Percentiles rank a stretch among this genome's conserved stretches.
These are phyloP conservation scores for roundworm (Caenorhabditis elegans) DNA, from an alignment of 1,140 invertebrate genomes.

Conservation along the genomic window WBcel235 BX284603.4:8632001-8632500, in stretches of 20 bases:
- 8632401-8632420: constrained; percentile 71
- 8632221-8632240: constrained; percentile 87
- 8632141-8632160: constrained; percentile 83
- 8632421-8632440: constrained; percentile 92
- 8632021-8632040: constrained; percentile 79
- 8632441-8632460: constrained; percentile 82
- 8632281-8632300: constrained; percentile 78
- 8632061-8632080: constrained; percentile 92
- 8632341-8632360: constrained; percentile 76
- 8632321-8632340: constrained; percentile 69
- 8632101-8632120: constrained; percentile 89
- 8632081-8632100: constrained; percentile 70
- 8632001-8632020: constrained; percentile 89
- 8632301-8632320: constrained; percentile 91
- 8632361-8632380: constrained; percentile 89
- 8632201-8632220: constrained; percentile 73
- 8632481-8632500: constrained; percentile 88
- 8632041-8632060: constrained; percentile 79
- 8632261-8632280: constrained; percentile 88
- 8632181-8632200: not conserved
- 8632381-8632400: constrained; percentile 78
- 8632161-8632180: constrained; percentile 71
- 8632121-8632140: constrained; percentile 89
- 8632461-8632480: constrained; percentile 77
- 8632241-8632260: constrained; percentile 86